A percentile compares a stretch with the other conserved stretches of the same genome.
phyloP scores from a whole-genome alignment of 2,113 vertebrate genomes.

The Scortum barcoo region DNA sequence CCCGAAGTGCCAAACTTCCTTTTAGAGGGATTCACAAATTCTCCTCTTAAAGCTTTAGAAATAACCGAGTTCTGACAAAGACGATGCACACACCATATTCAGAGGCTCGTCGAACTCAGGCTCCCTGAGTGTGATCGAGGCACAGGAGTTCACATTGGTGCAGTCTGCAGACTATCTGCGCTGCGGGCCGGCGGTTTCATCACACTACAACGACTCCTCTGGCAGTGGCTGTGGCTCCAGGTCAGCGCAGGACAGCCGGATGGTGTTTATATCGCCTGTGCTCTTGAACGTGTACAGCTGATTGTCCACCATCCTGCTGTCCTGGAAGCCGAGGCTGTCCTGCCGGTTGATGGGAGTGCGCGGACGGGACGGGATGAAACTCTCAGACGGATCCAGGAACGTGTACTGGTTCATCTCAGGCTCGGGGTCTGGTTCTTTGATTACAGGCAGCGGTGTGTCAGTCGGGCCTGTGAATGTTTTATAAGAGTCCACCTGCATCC shows the following conservation, averaged over 20 bases:
- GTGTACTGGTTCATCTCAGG: constrained; percentile 86
- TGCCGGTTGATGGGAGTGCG: constrained; percentile 80
- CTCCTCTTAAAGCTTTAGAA: constrained; percentile 20
- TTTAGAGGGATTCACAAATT: constrained; percentile 26
- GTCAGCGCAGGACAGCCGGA: constrained; percentile 75
- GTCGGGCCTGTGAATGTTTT: constrained; percentile 83
- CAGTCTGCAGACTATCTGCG: neutral
- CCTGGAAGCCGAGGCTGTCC: constrained; percentile 80
- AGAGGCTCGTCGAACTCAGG: constrained; percentile 17
- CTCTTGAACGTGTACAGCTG: constrained; percentile 89
- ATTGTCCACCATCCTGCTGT: constrained; percentile 84
- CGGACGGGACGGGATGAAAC: constrained; percentile 85
- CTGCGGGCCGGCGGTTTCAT: neutral
- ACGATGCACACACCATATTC: neutral
- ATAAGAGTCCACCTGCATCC: constrained; percentile 81
- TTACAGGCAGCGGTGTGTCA: constrained; percentile 67
- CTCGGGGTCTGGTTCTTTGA: constrained; percentile 64
- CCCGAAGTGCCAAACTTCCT: neutral
- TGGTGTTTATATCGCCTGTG: constrained; percentile 70
- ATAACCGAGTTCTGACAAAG: neutral
- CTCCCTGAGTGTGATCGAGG: constrained; percentile 46
- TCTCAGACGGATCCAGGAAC: constrained; percentile 85
- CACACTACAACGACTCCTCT: constrained; percentile 69
- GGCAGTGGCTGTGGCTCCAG: constrained; percentile 24
- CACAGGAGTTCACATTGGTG: constrained; percentile 19